These are phyloP conservation scores for Chelidonichthys spinosus DNA, from an alignment of 2,797 vertebrate species.

Conservation along the genomic window DNA sequence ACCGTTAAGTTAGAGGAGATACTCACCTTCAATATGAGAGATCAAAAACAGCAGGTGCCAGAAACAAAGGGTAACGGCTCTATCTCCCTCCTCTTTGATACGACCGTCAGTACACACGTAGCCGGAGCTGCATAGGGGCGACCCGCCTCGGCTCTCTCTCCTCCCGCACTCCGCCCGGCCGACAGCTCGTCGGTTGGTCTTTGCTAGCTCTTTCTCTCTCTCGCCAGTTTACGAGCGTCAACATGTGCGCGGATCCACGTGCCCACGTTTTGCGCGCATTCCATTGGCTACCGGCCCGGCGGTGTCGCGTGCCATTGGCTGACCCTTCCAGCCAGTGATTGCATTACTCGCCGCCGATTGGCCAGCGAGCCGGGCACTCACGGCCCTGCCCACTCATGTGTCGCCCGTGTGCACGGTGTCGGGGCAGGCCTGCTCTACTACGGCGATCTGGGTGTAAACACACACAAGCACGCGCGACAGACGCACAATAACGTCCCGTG, in stretches of 20 bases:
- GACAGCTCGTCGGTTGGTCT: conserved; percentile 62
- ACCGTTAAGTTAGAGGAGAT: neutral
- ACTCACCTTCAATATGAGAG: conserved; percentile 62
- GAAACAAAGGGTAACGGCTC: conserved; percentile 13
- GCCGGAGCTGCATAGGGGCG: conserved; percentile 59
- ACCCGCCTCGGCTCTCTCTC: conserved; percentile 41
- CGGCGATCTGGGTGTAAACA: conserved; percentile 68
- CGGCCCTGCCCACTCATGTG: conserved; percentile 76
- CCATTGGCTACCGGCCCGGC: conserved; percentile 72
- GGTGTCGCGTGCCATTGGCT: conserved; percentile 68
- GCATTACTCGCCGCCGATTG: conserved; percentile 67
- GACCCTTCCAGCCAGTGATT: conserved; percentile 70
- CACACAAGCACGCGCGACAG: conserved; percentile 21
- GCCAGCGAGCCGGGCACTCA: conserved; percentile 43
- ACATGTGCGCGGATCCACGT: conserved; percentile 87
- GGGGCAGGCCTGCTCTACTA: conserved; percentile 63
- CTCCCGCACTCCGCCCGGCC: conserved; percentile 30
- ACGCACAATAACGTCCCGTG: conserved; percentile 32
- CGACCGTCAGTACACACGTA: conserved; percentile 34
- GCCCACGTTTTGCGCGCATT: conserved; percentile 76
- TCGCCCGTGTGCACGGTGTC: conserved; percentile 67
- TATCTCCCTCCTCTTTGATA: conserved; percentile 17
- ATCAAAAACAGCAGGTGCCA: conserved; percentile 19
- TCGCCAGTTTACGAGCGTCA: conserved; percentile 79
- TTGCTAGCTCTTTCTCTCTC: conserved; percentile 70